Evolutionary conservation across 2,797 vertebrate species (phyloP).

Genomic region (Coregonus sp.): DNA sequence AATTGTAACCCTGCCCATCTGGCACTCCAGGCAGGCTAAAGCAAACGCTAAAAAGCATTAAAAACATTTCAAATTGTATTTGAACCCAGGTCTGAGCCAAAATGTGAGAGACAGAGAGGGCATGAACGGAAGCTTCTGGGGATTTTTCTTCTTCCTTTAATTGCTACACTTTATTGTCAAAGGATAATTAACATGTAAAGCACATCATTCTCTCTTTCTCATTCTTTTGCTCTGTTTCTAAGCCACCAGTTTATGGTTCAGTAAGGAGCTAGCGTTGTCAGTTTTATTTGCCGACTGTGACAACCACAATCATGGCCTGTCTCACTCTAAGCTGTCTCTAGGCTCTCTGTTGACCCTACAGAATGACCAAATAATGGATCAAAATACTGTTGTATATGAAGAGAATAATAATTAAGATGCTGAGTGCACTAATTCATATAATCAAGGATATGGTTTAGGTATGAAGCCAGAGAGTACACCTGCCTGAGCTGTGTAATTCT

Average conservation of each 20-base stretch:
- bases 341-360: background rate
- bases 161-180: conserved; percentile 37
- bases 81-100: background rate
- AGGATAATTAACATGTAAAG: conserved; percentile 45
- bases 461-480: background rate
- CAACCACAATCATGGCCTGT: background rate
- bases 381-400: background rate
- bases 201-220: conserved; percentile 29
- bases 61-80: background rate
- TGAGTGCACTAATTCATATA: background rate
- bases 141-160: conserved; percentile 43
- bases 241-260: conserved; percentile 14
- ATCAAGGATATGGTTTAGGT: background rate
- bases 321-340: background rate
- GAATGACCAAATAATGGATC: background rate
- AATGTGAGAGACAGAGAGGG: background rate
- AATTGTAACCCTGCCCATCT: background rate
- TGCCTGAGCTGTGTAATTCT: background rate
- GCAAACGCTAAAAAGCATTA: background rate
- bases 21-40: background rate
- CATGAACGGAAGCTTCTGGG: conserved; percentile 32
- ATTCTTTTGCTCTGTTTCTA: conserved; percentile 28
- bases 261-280: background rate
- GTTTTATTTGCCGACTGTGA: background rate
- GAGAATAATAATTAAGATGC: background rate